Base-by-base conservation (phyloP, 2,113 vertebrate species). In the Elephantulus edwardii region DNA sequence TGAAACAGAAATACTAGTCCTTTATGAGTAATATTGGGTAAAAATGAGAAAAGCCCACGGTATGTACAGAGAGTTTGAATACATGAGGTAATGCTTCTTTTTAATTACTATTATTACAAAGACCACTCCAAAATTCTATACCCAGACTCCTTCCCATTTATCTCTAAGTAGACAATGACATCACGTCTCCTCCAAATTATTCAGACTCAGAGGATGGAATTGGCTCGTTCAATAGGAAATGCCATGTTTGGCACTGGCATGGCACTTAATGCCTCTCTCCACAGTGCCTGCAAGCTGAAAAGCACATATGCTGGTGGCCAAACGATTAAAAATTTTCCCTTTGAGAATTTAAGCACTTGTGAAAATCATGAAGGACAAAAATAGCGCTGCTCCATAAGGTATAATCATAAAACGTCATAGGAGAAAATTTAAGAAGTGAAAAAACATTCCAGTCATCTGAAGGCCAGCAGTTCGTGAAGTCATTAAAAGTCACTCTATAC, bases 141-240 rank as follows among this genome's bases (percentile, higher is more conserved):
- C 76, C 42, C 88, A 90, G 83, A 94, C 91, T 94, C 84, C 90
- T 81, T 92, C 81, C 96, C 93, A 96, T 96, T 94, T 96, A 88
- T 96, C 95, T 96, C 94, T 87, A 88, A 0, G 8, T 95, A 97
- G 96, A 97, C 96, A 91, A 85, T 97, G 97, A 98, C 97, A 97
- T 98, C 97, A 97, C 96, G 97, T 97, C 97, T 98, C 97, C 93
- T 96, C 81, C 94, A 95, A 97, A 98, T 90, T 95, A 95, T 96
- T 97, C 96, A 95, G 96, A 93, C 92, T 86, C 92, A 94, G 91
- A 95, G 91, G 95, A 95, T 96, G 96, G 97, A 96, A 96, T 95
- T 97, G 97, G 97, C 97, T 97, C 40, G 8, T 95, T 95, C 92
- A 93, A 80, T 48, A 19, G 82, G 91, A 95, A 96, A 86, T 96